Evolutionary conservation across 30 jellyfish, hydroid and myxozoan species (phyloP), one percentile per base, ranked within the genome.

Genomic region (Calvadosia cruxmelitensis): DNA sequence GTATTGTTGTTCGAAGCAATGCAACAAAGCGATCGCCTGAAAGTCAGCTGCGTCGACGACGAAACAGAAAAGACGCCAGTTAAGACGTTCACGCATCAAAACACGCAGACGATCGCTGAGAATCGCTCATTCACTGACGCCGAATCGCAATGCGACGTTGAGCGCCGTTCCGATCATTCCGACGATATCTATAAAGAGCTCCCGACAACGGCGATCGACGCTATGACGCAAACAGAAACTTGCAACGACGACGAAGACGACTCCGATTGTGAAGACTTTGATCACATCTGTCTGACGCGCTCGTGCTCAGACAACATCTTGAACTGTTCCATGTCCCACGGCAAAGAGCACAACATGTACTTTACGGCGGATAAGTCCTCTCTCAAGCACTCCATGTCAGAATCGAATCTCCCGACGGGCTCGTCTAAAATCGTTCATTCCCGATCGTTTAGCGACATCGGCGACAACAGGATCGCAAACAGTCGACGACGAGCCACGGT

Each of bases 381-480:
- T 42, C 20, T 42, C 15, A 42, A 42, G 20, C 57, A 5, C 13
- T 78, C 91, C 25, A 77, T 66, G 71, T 52, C 53, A 35, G 91
- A 78, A 33, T 36, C 69, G 68, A 70, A 79, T 28, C 26, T 68
- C 1, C 10, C 31, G 33, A 33, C 69, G 36, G 67, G 52, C 3
- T 1, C 2, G 20, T 34, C 62, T 10, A 32, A 15, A 0, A 74
- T 68, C 20, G 2, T 61, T 27, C 91, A 78, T 48, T 78, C 27
- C 64, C 79, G 82, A 23, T 78, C 91, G 12, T 50, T 78, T 7
- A 78, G 91, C 29, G 91, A 78, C 53, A 77, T 68, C 31, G 34
- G 15, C 53, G 33, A 51, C 36, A 5, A 13, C 35, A 2, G 70
- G 64, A 48, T 7, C 29, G 33, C 50, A 23, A 20, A 62, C 68